Percentiles rank a stretch among this genome's conserved stretches.
These are phyloP conservation scores for Drosophila equinoxialis DNA, from an alignment of 1,140 invertebrate genomes.

Conservation along the genomic window DNA sequence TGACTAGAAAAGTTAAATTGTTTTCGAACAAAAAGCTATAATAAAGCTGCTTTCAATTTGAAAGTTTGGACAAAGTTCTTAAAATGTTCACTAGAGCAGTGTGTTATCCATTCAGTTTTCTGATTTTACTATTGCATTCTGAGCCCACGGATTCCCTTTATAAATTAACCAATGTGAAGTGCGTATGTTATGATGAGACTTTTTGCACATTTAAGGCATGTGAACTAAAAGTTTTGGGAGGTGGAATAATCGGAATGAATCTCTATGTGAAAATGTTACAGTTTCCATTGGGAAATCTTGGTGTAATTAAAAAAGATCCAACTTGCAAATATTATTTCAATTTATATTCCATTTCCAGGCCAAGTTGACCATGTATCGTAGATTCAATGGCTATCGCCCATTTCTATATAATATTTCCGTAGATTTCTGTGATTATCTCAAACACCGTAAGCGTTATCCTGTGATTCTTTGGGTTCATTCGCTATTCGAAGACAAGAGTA, in stretches of 20 bases:
- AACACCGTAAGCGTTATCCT: not conserved
- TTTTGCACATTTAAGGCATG: conserved; percentile 3
- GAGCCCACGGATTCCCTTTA: not conserved
- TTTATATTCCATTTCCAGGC: not conserved
- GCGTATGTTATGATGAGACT: not conserved
- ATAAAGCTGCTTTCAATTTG: not conserved
- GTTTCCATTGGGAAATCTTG: not conserved
- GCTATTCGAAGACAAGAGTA: not conserved
- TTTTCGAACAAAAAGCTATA: not conserved
- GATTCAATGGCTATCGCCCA: too few relatives aligned
- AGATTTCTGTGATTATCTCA: conserved; percentile 5
- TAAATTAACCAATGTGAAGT: conserved; percentile 1
- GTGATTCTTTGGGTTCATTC: conserved; percentile 3
- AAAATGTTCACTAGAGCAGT: not conserved
- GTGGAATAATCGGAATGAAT: not conserved
- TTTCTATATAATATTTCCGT: conserved; percentile 1
- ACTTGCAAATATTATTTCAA: not conserved
- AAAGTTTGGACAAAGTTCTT: not conserved
- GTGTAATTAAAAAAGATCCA: not conserved
- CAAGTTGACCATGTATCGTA: not conserved
- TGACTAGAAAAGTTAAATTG: not conserved
- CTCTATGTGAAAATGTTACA: not conserved
- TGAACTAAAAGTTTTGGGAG: not conserved
- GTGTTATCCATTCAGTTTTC: not conserved
- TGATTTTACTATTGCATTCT: not conserved